Percentiles rank a stretch among this genome's conserved stretches.
Conservation (phyloP, 1,140 invertebrate species). For the Cecropterus lyciades region DNA sequence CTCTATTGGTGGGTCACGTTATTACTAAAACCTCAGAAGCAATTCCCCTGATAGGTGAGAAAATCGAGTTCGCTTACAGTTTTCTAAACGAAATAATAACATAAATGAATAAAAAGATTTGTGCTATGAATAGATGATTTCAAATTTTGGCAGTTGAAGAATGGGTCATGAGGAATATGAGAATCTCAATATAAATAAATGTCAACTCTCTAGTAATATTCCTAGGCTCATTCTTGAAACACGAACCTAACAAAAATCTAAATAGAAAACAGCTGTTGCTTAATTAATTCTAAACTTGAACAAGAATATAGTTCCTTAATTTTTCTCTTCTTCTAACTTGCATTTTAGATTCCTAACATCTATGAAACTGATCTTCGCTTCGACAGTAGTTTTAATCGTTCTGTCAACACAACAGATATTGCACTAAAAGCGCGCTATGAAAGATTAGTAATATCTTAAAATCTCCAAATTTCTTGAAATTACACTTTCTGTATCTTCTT, state of each 20-base stretch:
- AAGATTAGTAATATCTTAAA: slow-evolving; percentile 43
- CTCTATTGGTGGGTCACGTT: slow-evolving; percentile 97
- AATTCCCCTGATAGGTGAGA: slow-evolving; percentile 97
- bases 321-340: slow-evolving; percentile 64
- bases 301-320: slow-evolving; percentile 57
- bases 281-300: slow-evolving; percentile 55
- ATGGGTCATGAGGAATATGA: slow-evolving; percentile 56
- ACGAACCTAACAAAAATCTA: slow-evolving; percentile 42
- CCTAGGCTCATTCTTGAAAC: slow-evolving; percentile 62
- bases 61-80: slow-evolving; percentile 55
- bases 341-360: slow-evolving; percentile 64
- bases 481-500: slow-evolving; percentile 62
- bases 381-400: slow-evolving; percentile 55
- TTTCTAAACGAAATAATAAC: slow-evolving; percentile 43
- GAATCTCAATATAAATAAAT: slow-evolving; percentile 18
- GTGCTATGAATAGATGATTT: slow-evolving; percentile 48
- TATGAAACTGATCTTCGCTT: slow-evolving; percentile 64
- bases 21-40: slow-evolving; percentile 99
- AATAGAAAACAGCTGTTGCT: slow-evolving; percentile 52
- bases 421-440: slow-evolving; percentile 62
- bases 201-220: slow-evolving; percentile 50
- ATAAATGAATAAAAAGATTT: slow-evolving; percentile 49
- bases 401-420: slow-evolving; percentile 62
- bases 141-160: slow-evolving; percentile 41
- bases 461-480: slow-evolving; percentile 47